Evolutionary conservation across 2,797 vertebrate species (phyloP).

Genomic region (Sitta carolinensis): DNA sequence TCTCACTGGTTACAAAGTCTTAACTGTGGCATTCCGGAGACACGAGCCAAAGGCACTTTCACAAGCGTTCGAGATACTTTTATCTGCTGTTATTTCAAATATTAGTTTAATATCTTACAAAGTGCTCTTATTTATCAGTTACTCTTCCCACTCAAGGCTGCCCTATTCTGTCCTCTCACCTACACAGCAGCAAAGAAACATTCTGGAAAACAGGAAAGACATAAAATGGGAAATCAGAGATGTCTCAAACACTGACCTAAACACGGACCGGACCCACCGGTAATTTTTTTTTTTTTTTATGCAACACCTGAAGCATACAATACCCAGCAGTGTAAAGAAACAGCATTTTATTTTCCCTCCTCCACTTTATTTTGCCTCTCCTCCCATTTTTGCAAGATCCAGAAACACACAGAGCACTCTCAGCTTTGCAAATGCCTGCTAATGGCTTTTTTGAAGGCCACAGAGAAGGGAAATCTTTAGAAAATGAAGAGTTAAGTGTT

Average conservation of each 20-base stretch:
- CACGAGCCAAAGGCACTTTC: not conserved
- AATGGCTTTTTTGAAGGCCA: not conserved
- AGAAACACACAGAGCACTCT: fast-evolving
- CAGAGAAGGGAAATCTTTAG: not conserved
- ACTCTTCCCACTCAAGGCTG: not conserved
- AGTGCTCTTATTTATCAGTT: not conserved
- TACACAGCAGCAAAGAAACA: not conserved
- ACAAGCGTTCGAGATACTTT: not conserved
- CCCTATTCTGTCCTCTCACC: not conserved
- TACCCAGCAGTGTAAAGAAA: fast-evolving
- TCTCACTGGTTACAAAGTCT: not conserved
- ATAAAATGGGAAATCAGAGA: not conserved
- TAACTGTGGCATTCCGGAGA: not conserved
- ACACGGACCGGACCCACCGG: not conserved
- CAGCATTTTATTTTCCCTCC: not conserved
- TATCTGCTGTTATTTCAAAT: not conserved
- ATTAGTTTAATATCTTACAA: not conserved
- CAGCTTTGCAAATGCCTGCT: not conserved
- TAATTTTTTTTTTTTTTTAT: not conserved
- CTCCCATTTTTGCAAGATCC: not conserved
- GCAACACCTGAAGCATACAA: not conserved
- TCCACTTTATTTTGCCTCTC: not conserved
- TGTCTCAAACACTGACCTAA: not conserved
- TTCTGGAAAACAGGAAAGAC: not conserved
- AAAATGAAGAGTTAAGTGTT: not conserved